Evolutionary conservation across 2,113 vertebrate species (phyloP).

Genomic region (Scatophagus argus): DNA sequence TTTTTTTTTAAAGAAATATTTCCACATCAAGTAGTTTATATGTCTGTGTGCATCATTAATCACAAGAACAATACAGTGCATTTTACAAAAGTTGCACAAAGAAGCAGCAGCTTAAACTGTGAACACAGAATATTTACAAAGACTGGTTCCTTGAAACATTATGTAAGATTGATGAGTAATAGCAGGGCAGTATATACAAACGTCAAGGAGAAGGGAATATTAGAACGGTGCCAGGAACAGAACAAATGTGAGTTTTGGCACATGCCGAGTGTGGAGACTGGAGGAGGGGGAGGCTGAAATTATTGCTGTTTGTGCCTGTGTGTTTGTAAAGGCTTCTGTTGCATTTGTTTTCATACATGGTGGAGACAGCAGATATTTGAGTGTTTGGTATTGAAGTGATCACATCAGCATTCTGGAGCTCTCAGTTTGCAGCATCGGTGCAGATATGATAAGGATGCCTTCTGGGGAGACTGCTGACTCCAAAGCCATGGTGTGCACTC

Average conservation of each 20-base stretch:
- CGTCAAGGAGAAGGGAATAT: slow-evolving; percentile 55
- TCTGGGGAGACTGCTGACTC: slow-evolving; percentile 82
- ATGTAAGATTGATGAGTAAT: slow-evolving; percentile 41
- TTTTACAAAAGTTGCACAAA: slow-evolving; percentile 52
- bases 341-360: slow-evolving; percentile 27
- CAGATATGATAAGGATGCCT: slow-evolving; percentile 81
- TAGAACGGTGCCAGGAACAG: slow-evolving; percentile 47
- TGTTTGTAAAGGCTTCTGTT: slow-evolving; percentile 17
- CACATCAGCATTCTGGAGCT: slow-evolving; percentile 50
- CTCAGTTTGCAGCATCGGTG: slow-evolving; percentile 77
- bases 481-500: slow-evolving; percentile 81
- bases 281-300: slow-evolving; percentile 34
- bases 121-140: slow-evolving; percentile 76
- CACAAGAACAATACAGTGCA: slow-evolving; percentile 45
- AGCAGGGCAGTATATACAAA: slow-evolving; percentile 74
- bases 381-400: slow-evolving; percentile 14
- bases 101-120: slow-evolving; percentile 30
- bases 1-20: slow-evolving; percentile 51
- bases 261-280: slow-evolving; percentile 30
- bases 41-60: slow-evolving; percentile 43
- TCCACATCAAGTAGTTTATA: slow-evolving; percentile 67
- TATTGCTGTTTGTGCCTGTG: slow-evolving; percentile 27
- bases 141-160: slow-evolving; percentile 51
- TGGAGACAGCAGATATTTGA: slow-evolving; percentile 16
- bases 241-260: slow-evolving; percentile 55